These are phyloP conservation scores for Ctena decussata DNA, from an alignment of 2,888 invertebrate species.

Conservation along the genomic window DNA sequence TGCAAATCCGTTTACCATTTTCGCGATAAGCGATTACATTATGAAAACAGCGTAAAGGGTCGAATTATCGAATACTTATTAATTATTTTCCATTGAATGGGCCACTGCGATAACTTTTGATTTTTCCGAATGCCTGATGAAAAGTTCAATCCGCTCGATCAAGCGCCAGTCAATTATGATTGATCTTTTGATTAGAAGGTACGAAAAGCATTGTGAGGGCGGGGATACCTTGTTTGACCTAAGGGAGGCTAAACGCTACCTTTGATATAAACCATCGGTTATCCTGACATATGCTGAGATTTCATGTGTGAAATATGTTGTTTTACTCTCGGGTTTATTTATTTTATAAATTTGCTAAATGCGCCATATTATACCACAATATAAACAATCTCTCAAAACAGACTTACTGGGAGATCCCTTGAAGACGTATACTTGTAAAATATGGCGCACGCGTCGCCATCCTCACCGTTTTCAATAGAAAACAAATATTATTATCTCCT, in stretches of 20 bases:
- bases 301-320: slow-evolving; percentile 36
- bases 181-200: slow-evolving; percentile 12
- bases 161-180: slow-evolving; percentile 1
- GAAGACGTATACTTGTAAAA: not conserved
- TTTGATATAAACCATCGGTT: not conserved
- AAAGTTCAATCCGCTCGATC: slow-evolving; percentile 8
- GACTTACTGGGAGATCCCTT: not conserved
- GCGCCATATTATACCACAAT: not conserved
- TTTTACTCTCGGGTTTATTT: slow-evolving; percentile 44
- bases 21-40: not conserved
- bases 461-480: not conserved
- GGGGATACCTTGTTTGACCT: not conserved
- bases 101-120: not conserved
- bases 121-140: not conserved
- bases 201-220: not conserved
- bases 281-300: not conserved
- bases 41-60: not conserved
- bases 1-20: not conserved
- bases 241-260: not conserved
- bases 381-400: not conserved
- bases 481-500: not conserved
- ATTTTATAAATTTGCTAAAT: slow-evolving; percentile 45
- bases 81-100: not conserved
- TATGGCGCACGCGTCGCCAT: not conserved
- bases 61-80: slow-evolving; percentile 13